phyloP scores from a whole-genome alignment of 2,113 vertebrate species.

The Centrocercus urophasianus region DNA sequence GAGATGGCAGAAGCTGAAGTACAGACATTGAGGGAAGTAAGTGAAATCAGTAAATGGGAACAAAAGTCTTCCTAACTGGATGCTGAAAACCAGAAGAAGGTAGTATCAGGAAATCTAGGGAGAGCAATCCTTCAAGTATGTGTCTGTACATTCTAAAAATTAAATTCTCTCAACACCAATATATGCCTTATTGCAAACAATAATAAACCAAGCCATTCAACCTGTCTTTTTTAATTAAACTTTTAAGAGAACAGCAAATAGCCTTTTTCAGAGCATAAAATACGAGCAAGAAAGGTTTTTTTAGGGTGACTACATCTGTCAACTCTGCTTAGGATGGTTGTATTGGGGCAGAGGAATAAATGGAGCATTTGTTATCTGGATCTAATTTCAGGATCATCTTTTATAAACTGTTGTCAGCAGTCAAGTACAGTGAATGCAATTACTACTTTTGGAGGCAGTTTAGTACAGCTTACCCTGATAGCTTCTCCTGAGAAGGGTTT shows the following conservation, averaged over 20 bases:
- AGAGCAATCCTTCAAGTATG: neutral
- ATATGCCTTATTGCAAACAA: neutral
- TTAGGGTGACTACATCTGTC: neutral
- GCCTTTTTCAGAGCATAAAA: neutral
- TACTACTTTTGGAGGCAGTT: neutral
- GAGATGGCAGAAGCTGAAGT: neutral
- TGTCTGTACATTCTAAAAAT: neutral
- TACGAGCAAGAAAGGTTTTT: neutral
- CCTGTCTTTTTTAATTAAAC: constrained; percentile 1
- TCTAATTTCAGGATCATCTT: neutral
- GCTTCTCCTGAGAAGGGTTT: neutral
- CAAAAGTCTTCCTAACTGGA: neutral
- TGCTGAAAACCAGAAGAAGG: neutral
- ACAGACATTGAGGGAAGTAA: neutral
- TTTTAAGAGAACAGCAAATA: neutral
- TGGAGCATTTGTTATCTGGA: neutral
- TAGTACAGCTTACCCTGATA: neutral
- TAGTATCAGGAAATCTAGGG: neutral
- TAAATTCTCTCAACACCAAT: neutral
- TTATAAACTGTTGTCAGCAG: neutral
- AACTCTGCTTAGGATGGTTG: neutral
- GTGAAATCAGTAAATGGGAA: neutral
- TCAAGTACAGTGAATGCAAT: neutral
- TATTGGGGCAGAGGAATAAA: neutral
- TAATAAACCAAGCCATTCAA: neutral